Conservation (phyloP, 2,888 invertebrate genomes). For the Buathra laborator region DNA sequence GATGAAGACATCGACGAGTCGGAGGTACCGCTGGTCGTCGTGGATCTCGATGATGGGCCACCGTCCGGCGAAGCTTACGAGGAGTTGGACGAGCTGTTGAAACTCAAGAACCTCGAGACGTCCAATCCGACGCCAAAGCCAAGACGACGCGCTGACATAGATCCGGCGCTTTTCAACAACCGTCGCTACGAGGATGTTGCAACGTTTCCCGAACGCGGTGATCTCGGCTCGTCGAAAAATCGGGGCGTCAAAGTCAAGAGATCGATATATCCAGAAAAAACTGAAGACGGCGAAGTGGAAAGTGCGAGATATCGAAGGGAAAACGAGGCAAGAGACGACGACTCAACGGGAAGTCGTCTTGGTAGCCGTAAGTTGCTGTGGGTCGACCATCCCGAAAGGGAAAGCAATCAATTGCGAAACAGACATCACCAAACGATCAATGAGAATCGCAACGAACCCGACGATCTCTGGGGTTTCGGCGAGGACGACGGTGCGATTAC, state of each 20-base stretch:
- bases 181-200: constrained; percentile 59
- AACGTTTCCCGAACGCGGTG: constrained; percentile 78
- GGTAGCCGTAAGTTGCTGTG: constrained; percentile 72
- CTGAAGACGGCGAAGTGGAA: neutral
- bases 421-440: constrained; percentile 10
- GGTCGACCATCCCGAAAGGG: constrained; percentile 50
- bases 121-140: constrained; percentile 61
- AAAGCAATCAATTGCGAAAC: constrained; percentile 42
- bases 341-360: constrained; percentile 6
- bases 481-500: constrained; percentile 78
- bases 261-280: constrained; percentile 18
- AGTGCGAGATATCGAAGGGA: constrained; percentile 56
- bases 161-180: constrained; percentile 68
- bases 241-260: constrained; percentile 13
- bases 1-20: constrained; percentile 45
- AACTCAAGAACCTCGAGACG: constrained; percentile 73
- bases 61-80: constrained; percentile 74
- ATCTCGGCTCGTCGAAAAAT: constrained; percentile 71
- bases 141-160: constrained; percentile 79
- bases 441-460: constrained; percentile 43
- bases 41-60: constrained; percentile 73
- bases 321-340: constrained; percentile 14
- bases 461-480: constrained; percentile 78
- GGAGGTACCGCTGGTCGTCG: constrained; percentile 71
- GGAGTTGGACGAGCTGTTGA: constrained; percentile 79